These are phyloP conservation scores for Drosophila tanythrix DNA, from an alignment of 2,888 invertebrate species.

Conservation along the genomic window DNA sequence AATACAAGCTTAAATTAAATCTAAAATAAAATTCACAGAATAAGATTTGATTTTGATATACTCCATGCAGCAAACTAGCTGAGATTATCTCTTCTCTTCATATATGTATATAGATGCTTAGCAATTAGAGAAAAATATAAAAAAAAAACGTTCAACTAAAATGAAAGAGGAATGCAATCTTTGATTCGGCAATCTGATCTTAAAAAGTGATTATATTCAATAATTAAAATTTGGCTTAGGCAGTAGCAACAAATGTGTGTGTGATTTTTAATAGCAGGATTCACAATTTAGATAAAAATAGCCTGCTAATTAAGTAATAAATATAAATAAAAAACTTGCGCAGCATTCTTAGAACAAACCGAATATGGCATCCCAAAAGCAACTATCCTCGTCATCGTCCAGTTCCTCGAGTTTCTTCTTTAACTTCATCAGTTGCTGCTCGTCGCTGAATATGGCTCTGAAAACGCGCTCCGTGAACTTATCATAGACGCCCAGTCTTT, in stretches of 20 bases:
- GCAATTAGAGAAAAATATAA: too few relatives aligned
- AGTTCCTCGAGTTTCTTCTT: slow-evolving; percentile 42
- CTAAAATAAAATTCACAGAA: too few relatives aligned
- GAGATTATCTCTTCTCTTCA: too few relatives aligned
- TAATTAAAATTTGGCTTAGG: background rate
- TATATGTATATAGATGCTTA: too few relatives aligned
- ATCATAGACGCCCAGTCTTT: slow-evolving; percentile 45
- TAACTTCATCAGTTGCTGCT: slow-evolving; percentile 37
- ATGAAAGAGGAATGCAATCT: background rate
- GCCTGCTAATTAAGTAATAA: background rate
- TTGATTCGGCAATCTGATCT: background rate
- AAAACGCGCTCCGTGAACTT: slow-evolving; percentile 36
- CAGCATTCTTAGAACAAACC: slow-evolving; percentile 26
- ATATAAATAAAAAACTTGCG: background rate
- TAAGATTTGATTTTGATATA: too few relatives aligned
- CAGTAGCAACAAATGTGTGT: background rate
- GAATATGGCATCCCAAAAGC: slow-evolving; percentile 52
- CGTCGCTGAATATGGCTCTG: slow-evolving; percentile 49
- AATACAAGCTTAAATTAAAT: background rate
- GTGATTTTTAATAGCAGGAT: background rate
- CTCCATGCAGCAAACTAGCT: too few relatives aligned
- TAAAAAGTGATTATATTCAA: background rate
- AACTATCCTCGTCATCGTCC: slow-evolving; percentile 31
- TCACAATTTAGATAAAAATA: background rate
- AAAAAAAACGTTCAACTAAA: background rate